Conservation (phyloP, 2,797 vertebrate genomes). For the Parambassis ranga region DNA sequence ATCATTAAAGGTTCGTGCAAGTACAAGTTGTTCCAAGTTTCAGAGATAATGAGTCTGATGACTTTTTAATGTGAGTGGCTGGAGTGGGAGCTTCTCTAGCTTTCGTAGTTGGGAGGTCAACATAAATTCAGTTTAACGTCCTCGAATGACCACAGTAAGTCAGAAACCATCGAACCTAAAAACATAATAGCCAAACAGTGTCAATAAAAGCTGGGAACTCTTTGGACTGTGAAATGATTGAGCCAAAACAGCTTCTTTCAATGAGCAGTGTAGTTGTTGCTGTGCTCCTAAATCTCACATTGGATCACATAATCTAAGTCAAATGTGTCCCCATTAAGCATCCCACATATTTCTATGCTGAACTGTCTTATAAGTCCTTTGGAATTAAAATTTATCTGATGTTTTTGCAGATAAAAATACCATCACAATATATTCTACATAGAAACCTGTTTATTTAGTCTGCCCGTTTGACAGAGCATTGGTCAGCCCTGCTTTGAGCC, state of each 20-base stretch:
- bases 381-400: not conserved
- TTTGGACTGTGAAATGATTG: not conserved
- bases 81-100: too few relatives aligned
- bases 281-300: too few relatives aligned
- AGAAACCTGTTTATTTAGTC: not conserved
- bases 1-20: not conserved
- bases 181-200: too few relatives aligned
- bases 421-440: not conserved
- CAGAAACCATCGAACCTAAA: not conserved
- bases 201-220: too few relatives aligned
- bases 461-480: constrained; percentile 31
- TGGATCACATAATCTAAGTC: too few relatives aligned
- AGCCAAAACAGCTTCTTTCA: not conserved
- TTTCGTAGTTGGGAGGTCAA: not conserved
- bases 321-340: too few relatives aligned
- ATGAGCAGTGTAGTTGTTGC: not conserved
- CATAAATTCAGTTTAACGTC: not conserved
- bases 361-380: too few relatives aligned
- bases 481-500: constrained; percentile 49
- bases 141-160: not conserved
- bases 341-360: too few relatives aligned
- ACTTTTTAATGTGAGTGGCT: not conserved
- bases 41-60: constrained; percentile 11
- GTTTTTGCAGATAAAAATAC: not conserved
- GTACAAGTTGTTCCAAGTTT: constrained; percentile 1